These are phyloP conservation scores for Lacanobia wlatinum DNA, from an alignment of 2,888 invertebrate genomes.

Conservation along the genomic window DNA sequence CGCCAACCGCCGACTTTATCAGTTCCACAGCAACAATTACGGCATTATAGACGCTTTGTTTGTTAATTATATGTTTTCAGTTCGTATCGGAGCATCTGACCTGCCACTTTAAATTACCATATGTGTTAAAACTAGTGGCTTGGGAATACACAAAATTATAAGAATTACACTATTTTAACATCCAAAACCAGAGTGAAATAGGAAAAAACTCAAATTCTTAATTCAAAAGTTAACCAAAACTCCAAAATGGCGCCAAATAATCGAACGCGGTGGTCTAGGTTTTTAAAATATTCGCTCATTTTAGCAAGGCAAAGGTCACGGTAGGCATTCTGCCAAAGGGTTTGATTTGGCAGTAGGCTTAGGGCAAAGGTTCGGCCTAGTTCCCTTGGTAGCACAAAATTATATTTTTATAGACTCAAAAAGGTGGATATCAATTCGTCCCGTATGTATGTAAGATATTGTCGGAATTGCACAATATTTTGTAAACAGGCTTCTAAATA, in stretches of 20 bases:
- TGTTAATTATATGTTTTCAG: constrained; percentile 81
- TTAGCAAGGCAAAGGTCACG: neutral
- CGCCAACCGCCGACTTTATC: neutral
- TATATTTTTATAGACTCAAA: neutral
- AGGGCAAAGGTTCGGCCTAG: neutral
- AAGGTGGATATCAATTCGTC: too few relatives aligned
- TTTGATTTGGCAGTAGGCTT: neutral
- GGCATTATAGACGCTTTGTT: constrained; percentile 71
- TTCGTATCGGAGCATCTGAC: constrained; percentile 71
- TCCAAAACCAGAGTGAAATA: neutral
- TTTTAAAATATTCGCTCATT: neutral
- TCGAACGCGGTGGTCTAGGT: neutral
- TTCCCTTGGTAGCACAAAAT: neutral
- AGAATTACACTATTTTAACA: neutral
- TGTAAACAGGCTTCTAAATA: too few relatives aligned
- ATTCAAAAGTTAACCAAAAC: neutral
- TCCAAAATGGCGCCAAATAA: neutral
- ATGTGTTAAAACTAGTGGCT: constrained; percentile 35
- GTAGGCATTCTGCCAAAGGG: neutral
- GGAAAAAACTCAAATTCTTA: neutral
- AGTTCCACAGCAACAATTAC: constrained; percentile 59
- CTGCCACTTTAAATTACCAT: constrained; percentile 65
- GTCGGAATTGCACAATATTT: too few relatives aligned
- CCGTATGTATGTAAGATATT: too few relatives aligned
- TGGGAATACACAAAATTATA: constrained; percentile 28